Conservation (phyloP, 2,113 vertebrate genomes). For the Channa argus region DNA sequence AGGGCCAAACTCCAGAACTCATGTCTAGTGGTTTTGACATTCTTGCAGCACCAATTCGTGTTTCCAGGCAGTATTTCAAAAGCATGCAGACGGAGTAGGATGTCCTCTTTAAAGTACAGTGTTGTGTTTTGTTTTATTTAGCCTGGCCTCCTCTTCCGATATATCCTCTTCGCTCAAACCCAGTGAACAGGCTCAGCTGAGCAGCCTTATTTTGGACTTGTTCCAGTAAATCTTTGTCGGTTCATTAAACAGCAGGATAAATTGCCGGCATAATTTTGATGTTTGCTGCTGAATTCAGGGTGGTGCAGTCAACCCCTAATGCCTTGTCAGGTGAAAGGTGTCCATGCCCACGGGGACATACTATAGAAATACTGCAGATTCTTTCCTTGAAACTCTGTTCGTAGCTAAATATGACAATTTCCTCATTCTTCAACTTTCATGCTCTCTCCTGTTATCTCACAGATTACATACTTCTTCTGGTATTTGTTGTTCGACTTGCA, state of each 20-base stretch:
- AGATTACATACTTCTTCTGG: no score
- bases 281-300: constrained; percentile 6
- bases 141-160: constrained; percentile 4
- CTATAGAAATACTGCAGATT: constrained; percentile 3
- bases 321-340: constrained; percentile 14
- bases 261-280: constrained; percentile 48
- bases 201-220: constrained; percentile 7
- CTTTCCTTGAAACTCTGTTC: neutral
- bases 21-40: constrained; percentile 33
- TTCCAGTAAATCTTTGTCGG: constrained; percentile 35
- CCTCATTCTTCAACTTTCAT: neutral
- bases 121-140: constrained; percentile 34
- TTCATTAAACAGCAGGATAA: constrained; percentile 43
- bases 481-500: neutral
- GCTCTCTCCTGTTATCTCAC: neutral
- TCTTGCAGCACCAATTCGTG: constrained; percentile 30
- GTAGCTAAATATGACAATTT: neutral
- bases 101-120: constrained; percentile 18
- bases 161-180: constrained; percentile 15
- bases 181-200: constrained; percentile 25
- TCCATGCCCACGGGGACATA: neutral
- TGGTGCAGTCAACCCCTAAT: constrained; percentile 10
- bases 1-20: constrained; percentile 11
- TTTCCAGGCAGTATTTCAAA: constrained; percentile 45
- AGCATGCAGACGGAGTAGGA: constrained; percentile 26